Evolutionary conservation across 2,888 invertebrate genomes (phyloP), one percentile per base, ranked within the genome.

Genomic region (Pediacus dermestoides): DNA sequence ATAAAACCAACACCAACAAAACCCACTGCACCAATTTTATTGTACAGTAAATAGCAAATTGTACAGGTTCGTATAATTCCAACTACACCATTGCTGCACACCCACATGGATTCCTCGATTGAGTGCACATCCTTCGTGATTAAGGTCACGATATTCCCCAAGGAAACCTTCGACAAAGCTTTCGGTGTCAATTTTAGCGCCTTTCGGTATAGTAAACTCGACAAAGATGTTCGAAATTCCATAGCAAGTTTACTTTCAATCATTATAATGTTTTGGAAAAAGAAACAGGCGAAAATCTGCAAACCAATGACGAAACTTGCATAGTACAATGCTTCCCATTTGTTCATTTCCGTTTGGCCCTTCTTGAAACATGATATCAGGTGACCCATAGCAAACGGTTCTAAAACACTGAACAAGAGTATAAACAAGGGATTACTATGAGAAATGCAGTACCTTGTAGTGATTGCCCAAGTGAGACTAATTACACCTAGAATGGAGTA

Each of bases 101-200:
- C 91, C 51, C 88, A 80, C 22, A 88, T 76, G 8, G 87, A 94
- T 93, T 65, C 94, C 9, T 23, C 23, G 10, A 23, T 91, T 34
- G 91, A 77, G 54, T 85, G 84, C 49, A 93, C 88, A 66, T 95
- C 95, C 63, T 93, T 95, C 1, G 92, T 89, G 39, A 95, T 73
- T 9, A 94, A 75, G 60, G 93, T 93, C 18, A 94, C 88, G 44
- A 80, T 74, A 60, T 78, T 78, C 1, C 80, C 80, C 28, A 73
- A 30, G 2, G 87, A 85, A 2, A 86, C 84, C 57, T 82, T 76
- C 2, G 80, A 77, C 46, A 88, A 60, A 1, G 87, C 81, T 1
- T 75, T 34, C 2, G 51, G 38, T 16, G 45, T 54, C 12, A 61
- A 31, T 37, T 47, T 59, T 12, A 64, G 40, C 1, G 58, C 46